Evolutionary conservation across 2,888 invertebrate genomes (phyloP).

Genomic region (Oligia latruncula): DNA sequence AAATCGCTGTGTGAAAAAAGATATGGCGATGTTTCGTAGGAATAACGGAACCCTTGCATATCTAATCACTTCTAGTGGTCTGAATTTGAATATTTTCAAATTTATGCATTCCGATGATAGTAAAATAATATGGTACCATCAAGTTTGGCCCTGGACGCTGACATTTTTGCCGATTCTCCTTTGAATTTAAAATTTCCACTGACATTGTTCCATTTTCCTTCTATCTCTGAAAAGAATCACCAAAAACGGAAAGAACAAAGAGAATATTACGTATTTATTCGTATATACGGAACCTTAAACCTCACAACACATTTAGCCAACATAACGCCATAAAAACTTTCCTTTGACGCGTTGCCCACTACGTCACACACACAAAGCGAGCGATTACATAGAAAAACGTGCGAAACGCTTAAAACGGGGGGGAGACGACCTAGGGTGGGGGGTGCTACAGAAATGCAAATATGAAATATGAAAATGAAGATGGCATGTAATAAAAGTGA

Average conservation of each 20-base stretch:
- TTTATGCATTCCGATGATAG: too few species aligned
- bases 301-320: constrained; percentile 55
- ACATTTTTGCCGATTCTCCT: too few species aligned
- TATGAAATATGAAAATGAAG: constrained; percentile 92
- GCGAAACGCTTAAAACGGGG: constrained; percentile 85
- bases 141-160: too few species aligned
- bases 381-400: constrained; percentile 88
- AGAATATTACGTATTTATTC: constrained; percentile 4
- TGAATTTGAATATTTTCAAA: too few species aligned
- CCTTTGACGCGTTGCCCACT: constrained; percentile 79
- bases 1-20: too few species aligned
- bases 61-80: too few species aligned
- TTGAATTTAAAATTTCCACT: not conserved
- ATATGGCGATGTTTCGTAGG: too few species aligned
- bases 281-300: constrained; percentile 66
- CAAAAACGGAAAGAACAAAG: constrained; percentile 15
- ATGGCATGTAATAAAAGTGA: constrained; percentile 94
- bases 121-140: too few species aligned
- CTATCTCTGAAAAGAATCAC: not conserved
- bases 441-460: constrained; percentile 88
- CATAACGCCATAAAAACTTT: constrained; percentile 74
- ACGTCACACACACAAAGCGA: constrained; percentile 82
- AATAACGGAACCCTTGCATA: too few species aligned
- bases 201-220: not conserved
- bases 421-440: constrained; percentile 63